phyloP scores from a whole-genome alignment of 1,140 invertebrate genomes.

The Ostrea edulis region DNA sequence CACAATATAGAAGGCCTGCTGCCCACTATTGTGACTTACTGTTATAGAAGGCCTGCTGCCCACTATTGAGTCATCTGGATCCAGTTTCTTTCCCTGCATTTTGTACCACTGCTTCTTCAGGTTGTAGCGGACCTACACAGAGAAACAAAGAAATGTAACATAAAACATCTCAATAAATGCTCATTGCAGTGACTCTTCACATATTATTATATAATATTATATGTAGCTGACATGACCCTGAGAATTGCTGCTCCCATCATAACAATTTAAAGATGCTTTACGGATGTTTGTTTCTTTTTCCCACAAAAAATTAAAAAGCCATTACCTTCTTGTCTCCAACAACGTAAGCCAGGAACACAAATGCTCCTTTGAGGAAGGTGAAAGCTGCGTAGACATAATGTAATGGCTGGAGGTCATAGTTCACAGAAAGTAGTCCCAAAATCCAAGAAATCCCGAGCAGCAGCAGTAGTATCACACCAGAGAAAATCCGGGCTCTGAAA shows the following conservation, averaged over 20 bases:
- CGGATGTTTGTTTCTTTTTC: too few species aligned
- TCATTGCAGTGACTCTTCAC: too few species aligned
- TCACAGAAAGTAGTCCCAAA: constrained; percentile 88
- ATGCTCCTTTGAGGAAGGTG: constrained; percentile 87
- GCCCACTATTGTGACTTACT: constrained; percentile 39
- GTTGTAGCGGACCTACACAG: constrained; percentile 76
- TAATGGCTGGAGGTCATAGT: constrained; percentile 86
- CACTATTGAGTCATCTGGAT: constrained; percentile 80
- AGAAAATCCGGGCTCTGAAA: constrained; percentile 89
- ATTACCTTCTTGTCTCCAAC: constrained; percentile 89
- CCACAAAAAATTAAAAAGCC: not conserved
- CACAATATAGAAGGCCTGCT: too few species aligned
- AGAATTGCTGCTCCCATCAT: too few species aligned
- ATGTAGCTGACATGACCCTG: too few species aligned
- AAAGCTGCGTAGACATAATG: constrained; percentile 87
- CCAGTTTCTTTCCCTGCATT: constrained; percentile 91
- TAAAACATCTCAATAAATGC: not conserved
- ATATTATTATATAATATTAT: too few species aligned
- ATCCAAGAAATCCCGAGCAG: constrained; percentile 90
- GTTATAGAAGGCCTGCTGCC: constrained; percentile 75
- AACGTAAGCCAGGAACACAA: constrained; percentile 90
- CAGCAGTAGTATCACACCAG: constrained; percentile 87
- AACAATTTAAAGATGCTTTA: too few species aligned
- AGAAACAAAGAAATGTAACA: constrained; percentile 7
- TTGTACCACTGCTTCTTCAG: constrained; percentile 78